Evolutionary conservation across 2,113 vertebrate species (phyloP).

Genomic region (Arenaria interpres): DNA sequence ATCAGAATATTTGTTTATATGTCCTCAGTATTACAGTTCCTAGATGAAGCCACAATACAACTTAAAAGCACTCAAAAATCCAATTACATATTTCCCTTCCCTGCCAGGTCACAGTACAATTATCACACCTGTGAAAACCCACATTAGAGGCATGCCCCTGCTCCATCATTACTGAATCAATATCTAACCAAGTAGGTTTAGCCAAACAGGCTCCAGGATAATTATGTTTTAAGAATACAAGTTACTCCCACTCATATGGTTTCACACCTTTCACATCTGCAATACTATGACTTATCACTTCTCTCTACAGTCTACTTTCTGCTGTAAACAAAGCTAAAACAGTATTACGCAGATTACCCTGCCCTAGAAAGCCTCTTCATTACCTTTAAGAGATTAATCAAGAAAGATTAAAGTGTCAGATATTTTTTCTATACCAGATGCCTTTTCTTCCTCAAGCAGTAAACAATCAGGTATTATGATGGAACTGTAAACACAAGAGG

Average conservation of each 20-base stretch:
- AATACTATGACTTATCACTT: not conserved
- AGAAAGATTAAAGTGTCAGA: slow-evolving; percentile 50
- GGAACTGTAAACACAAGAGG: not conserved
- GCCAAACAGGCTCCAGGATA: not conserved
- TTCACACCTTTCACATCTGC: not conserved
- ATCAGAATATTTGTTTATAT: not conserved
- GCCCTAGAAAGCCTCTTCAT: slow-evolving; percentile 30
- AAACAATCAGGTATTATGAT: not conserved
- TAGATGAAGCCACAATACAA: not conserved
- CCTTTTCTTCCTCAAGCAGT: not conserved
- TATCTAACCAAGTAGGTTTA: not conserved
- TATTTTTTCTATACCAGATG: slow-evolving; percentile 40
- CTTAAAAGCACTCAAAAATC: not conserved
- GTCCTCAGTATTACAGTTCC: not conserved
- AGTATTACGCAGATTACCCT: slow-evolving; percentile 43
- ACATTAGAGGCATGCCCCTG: not conserved
- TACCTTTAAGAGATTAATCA: slow-evolving; percentile 62
- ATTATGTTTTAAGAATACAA: not conserved
- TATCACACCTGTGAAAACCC: not conserved
- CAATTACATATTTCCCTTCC: not conserved
- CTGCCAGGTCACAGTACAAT: not conserved
- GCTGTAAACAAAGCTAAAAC: slow-evolving; percentile 42
- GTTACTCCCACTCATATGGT: not conserved
- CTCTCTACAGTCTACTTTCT: slow-evolving; percentile 1
- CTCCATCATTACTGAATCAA: not conserved